Base-by-base conservation (phyloP, 2,113 vertebrate species). In the Lagopus leucura region DNA sequence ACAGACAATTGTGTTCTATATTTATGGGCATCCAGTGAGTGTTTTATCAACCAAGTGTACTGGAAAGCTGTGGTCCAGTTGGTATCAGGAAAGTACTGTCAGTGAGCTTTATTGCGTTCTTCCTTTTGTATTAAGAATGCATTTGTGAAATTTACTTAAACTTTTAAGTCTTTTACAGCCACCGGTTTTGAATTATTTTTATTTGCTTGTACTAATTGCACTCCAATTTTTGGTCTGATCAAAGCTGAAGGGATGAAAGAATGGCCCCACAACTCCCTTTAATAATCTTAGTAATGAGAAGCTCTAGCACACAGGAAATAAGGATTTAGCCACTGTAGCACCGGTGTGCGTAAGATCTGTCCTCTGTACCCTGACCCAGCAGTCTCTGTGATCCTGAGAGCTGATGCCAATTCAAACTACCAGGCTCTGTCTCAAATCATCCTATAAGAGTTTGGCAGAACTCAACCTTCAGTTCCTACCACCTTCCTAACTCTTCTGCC, bases 301-400 rank as follows among this genome's bases (percentile, higher is more conserved):
- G 42, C 27, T 70, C 4, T 10, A 27, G 47, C 32, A 30, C 13
- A 34, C 10, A 21, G 11, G 5, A 60, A 19, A 5, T 47, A 27
- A 48, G n/a, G 21, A 42, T 0, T 16, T 79, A 50, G 12, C 6
- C 27, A 19, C 20, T 0, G 0, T 70, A 8, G 64, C 55, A 45
- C 19, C 8, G 27, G 36, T 7, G 17, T n/a, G 5, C 36, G 8
- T 8, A 27, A 32, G 17, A 36, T 34, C 54, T 69, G 30, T 8
- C 71, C 4, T 67, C 34, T 69, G 21, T 67, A 36, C 21, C 4
- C 54, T 74, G 40, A 21, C 63, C 10, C 40, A 48, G 20, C 3
- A 11, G 18, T 30, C 36, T 75, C 55, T 4, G 25, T 57, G 54
- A 50, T 55, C 36, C 5, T 57, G 50, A 16, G 22, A 80, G 2